Base-by-base conservation (phyloP, 2,113 vertebrate genomes). In the Xyrauchen texanus region DNA sequence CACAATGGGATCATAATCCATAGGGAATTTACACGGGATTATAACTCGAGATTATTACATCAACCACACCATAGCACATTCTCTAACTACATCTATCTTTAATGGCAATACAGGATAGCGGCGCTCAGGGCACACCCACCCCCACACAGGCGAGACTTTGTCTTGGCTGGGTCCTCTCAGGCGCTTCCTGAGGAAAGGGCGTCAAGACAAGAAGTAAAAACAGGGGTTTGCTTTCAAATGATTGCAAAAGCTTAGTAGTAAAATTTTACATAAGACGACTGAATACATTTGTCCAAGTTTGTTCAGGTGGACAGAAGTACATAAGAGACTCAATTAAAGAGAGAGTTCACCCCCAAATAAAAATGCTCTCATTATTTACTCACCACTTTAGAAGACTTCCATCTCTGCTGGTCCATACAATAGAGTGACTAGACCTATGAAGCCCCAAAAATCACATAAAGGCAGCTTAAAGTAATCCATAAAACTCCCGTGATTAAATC, bases 181-280 rank as follows among this genome's bases (percentile, higher is more conserved):
- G 51, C 72, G 68, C 45, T 84, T 84, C 83, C 83, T 84, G 83
- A 82, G 83, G 83, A 84, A 84, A 84, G 65, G 70, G 74, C 65
- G 58, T 15, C 47, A 61, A 78, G 76, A 72, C 78, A 71, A 83
- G 49, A 3, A 47, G 66, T 15, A 76, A 79, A 81, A 80, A 73
- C 68, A 67, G 46, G 21, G 21, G 21, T 34, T 34, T 42, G 9
- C 8, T 70, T 49, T 34, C 47, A 4, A 44, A 58, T 49, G 16
- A 72, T 21, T 51, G 7, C 8, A 44, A 16, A 55, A 9, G 13
- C 2, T 13, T 4, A 4, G 21, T 34, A 34, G 21, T 67, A 57
- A 4, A 45, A 15, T 16, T 58, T 6, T 15, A 10, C 34, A 65
- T 42, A 6, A 34, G 21, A 34, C 21, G 21, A 34, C 21, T 34